A percentile compares a stretch with the other conserved stretches of the same genome.
phyloP scores from a whole-genome alignment of 92 coral and sea anemone species.

The Porites divaricata region DNA sequence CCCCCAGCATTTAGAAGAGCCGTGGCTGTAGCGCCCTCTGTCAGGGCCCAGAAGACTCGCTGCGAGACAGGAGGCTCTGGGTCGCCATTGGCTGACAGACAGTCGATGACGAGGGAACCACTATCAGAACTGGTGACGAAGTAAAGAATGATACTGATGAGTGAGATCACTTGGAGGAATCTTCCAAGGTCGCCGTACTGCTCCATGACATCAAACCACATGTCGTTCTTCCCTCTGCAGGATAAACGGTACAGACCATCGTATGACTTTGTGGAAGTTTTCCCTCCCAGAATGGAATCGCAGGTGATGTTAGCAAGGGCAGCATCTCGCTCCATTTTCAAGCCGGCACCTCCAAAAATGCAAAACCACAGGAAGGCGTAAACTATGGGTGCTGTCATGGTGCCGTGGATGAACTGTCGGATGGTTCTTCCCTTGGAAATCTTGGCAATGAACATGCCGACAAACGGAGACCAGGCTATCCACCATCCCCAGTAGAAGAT shows the following conservation, averaged over 20 bases:
- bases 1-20: constrained; percentile 85
- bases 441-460: constrained; percentile 92
- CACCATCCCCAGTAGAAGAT: constrained; percentile 99
- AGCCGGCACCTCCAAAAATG: constrained; percentile 85
- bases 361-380: constrained; percentile 87
- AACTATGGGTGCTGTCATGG: constrained; percentile 81
- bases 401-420: constrained; percentile 80
- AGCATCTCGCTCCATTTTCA: constrained; percentile 90
- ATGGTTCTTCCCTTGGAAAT: constrained; percentile 94
- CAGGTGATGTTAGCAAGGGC: constrained; percentile 69
- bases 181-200: constrained; percentile 82
- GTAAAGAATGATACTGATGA: constrained; percentile 79
- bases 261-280: constrained; percentile 28
- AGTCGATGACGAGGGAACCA: constrained; percentile 93
- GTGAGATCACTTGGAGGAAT: constrained; percentile 70
- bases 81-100: constrained; percentile 93
- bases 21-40: constrained; percentile 77
- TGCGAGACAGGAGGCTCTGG: constrained; percentile 92
- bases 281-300: constrained; percentile 73
- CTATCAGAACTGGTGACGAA: constrained; percentile 96
- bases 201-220: constrained; percentile 86
- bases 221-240: constrained; percentile 70
- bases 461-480: constrained; percentile 98
- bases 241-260: constrained; percentile 82
- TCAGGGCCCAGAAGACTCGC: constrained; percentile 94